These are phyloP conservation scores for Aplodontia rufa DNA, from an alignment of 2,113 vertebrate genomes.

Conservation along the genomic window DNA sequence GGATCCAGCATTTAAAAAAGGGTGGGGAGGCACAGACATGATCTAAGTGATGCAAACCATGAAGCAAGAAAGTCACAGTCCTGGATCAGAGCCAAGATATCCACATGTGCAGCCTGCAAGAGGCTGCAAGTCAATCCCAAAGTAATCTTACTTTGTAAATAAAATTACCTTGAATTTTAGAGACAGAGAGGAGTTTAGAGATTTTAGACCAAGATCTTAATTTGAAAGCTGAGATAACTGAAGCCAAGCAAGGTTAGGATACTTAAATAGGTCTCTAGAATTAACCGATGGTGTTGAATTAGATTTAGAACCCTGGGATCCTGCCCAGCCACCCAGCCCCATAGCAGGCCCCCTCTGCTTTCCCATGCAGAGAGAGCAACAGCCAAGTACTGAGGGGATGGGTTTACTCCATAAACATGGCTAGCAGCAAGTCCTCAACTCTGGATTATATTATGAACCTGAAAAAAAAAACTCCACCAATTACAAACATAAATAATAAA, in stretches of 20 bases:
- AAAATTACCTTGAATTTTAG: background rate
- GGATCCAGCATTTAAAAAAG: constrained; percentile 28
- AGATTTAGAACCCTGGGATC: background rate
- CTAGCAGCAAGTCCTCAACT: background rate
- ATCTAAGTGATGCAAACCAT: constrained; percentile 32
- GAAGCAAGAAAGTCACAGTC: constrained; percentile 34
- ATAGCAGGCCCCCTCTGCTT: background rate
- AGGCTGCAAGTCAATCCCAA: background rate
- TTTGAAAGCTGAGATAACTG: background rate
- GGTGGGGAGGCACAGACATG: background rate
- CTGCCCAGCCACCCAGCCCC: background rate
- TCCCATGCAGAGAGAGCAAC: background rate
- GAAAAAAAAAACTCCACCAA: constrained; percentile 22
- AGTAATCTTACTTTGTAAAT: background rate
- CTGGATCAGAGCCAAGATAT: background rate
- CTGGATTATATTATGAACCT: constrained; percentile 49
- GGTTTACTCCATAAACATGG: background rate
- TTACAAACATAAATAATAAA: background rate
- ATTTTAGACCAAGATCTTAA: background rate
- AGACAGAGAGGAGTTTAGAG: background rate
- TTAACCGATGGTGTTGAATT: background rate
- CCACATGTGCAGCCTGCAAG: background rate
- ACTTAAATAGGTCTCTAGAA: background rate
- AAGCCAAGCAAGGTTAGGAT: background rate
- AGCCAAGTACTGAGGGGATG: background rate